Conservation (phyloP, 2,888 invertebrate genomes). For the Ashinkailepas kermadecensis region DNA sequence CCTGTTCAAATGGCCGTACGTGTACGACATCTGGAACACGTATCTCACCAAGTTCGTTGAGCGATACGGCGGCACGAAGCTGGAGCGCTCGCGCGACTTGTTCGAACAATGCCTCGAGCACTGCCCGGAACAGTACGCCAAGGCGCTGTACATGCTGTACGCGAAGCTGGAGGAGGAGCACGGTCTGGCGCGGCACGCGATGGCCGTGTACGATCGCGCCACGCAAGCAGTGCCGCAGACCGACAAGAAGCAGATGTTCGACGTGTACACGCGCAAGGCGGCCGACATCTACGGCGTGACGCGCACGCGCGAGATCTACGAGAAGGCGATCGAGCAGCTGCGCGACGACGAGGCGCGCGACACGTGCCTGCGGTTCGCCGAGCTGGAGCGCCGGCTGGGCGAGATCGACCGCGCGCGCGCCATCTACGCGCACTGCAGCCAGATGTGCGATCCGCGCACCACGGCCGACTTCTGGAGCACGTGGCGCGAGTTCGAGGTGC, state of each 20-base stretch:
- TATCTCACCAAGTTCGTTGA: slow-evolving; percentile 94
- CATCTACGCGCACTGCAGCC: slow-evolving; percentile 95
- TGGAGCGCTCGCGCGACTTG: slow-evolving; percentile 92
- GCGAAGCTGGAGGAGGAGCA: slow-evolving; percentile 98
- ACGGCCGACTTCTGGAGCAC: slow-evolving; percentile 94
- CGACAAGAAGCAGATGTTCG: slow-evolving; percentile 89
- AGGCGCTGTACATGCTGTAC: slow-evolving; percentile 87
- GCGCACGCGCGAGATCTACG: slow-evolving; percentile 93
- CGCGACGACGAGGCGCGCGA: slow-evolving; percentile 83
- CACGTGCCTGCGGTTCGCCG: slow-evolving; percentile 94
- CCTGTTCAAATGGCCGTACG: slow-evolving; percentile 98
- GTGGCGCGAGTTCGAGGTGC: slow-evolving; percentile 99
- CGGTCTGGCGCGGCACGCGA: slow-evolving; percentile 93
- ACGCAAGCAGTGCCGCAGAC: slow-evolving; percentile 84
- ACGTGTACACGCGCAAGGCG: slow-evolving; percentile 96
- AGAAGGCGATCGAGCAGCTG: slow-evolving; percentile 90
- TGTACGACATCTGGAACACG: slow-evolving; percentile 98
- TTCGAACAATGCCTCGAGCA: slow-evolving; percentile 97
- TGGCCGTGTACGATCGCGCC: slow-evolving; percentile 97
- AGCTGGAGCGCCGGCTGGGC: slow-evolving; percentile 95
- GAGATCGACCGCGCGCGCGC: slow-evolving; percentile 96
- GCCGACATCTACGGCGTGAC: slow-evolving; percentile 97
- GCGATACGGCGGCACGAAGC: slow-evolving; percentile 88
- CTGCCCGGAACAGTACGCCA: slow-evolving; percentile 93
- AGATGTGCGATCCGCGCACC: slow-evolving; percentile 93